Percentiles rank a stretch among this genome's conserved stretches.
These are phyloP conservation scores for Echeneis naucrates DNA, from an alignment of 2,797 vertebrate species.

Conservation along the genomic window DNA sequence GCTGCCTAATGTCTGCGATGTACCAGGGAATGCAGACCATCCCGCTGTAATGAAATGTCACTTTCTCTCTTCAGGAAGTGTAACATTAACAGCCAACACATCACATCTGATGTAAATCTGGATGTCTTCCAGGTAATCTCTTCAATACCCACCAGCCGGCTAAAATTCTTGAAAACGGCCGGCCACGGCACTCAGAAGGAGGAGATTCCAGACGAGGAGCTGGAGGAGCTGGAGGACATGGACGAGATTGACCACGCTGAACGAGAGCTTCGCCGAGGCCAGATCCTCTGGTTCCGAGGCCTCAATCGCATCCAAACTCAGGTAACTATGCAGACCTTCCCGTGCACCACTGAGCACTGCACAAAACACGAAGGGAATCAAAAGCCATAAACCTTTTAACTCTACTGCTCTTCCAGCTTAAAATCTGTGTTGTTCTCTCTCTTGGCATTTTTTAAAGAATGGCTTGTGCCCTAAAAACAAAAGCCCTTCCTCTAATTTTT, in stretches of 20 bases:
- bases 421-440: slow-evolving; percentile 53
- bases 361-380: slow-evolving; percentile 64
- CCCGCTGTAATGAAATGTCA: slow-evolving; percentile 17
- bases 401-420: slow-evolving; percentile 75
- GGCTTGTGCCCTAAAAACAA: slow-evolving; percentile 65
- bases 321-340: slow-evolving; percentile 84
- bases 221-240: slow-evolving; percentile 95
- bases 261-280: slow-evolving; percentile 95
- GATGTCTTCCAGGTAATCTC: slow-evolving; percentile 90
- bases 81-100: not conserved
- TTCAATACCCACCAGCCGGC: slow-evolving; percentile 94
- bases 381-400: slow-evolving; percentile 82
- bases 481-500: slow-evolving; percentile 42
- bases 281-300: slow-evolving; percentile 99
- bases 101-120: slow-evolving; percentile 7
- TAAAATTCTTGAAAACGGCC: slow-evolving; percentile 98
- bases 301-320: slow-evolving; percentile 99
- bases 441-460: slow-evolving; percentile 60
- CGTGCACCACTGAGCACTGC: slow-evolving; percentile 8
- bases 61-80: not conserved
- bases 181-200: slow-evolving; percentile 98
- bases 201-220: slow-evolving; percentile 97
- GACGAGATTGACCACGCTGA: slow-evolving; percentile 99
- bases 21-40: not conserved
- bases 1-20: slow-evolving; percentile 19